These are phyloP conservation scores for Neolamprologus sp. DNA, from an alignment of 2,113 vertebrate genomes.

Conservation along the genomic window DNA sequence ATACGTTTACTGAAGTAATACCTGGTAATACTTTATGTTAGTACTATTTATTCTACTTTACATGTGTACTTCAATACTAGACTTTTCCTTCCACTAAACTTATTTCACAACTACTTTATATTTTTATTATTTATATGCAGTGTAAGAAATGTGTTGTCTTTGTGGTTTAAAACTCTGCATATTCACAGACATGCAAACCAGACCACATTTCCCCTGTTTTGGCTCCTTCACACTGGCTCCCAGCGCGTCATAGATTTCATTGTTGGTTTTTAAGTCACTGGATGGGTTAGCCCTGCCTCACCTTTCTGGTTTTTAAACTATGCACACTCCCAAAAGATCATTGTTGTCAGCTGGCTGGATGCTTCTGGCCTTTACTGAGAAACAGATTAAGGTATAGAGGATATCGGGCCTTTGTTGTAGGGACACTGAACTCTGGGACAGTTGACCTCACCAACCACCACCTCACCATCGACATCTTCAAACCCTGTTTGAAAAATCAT, in stretches of 20 bases:
- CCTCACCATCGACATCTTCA: background rate
- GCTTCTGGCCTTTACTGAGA: background rate
- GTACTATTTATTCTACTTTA: background rate
- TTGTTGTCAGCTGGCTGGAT: background rate
- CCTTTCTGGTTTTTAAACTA: background rate
- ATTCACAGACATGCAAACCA: background rate
- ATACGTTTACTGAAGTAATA: background rate
- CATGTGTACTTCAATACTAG: background rate
- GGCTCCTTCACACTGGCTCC: background rate
- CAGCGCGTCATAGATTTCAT: rapidly evolving
- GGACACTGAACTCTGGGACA: rapidly evolving
- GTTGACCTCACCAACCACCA: background rate
- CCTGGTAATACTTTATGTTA: background rate
- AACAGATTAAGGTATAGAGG: background rate
- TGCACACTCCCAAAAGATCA: background rate
- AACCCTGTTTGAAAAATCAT: background rate
- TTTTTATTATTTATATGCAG: background rate
- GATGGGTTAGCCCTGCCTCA: background rate
- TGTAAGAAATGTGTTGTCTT: rapidly evolving
- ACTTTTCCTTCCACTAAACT: background rate
- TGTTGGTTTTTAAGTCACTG: background rate
- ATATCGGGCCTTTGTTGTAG: background rate
- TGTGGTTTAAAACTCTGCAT: background rate
- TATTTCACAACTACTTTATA: background rate
- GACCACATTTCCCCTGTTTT: background rate